Base-by-base conservation (phyloP, 2,113 vertebrate genomes). In the Noturus placidus region DNA sequence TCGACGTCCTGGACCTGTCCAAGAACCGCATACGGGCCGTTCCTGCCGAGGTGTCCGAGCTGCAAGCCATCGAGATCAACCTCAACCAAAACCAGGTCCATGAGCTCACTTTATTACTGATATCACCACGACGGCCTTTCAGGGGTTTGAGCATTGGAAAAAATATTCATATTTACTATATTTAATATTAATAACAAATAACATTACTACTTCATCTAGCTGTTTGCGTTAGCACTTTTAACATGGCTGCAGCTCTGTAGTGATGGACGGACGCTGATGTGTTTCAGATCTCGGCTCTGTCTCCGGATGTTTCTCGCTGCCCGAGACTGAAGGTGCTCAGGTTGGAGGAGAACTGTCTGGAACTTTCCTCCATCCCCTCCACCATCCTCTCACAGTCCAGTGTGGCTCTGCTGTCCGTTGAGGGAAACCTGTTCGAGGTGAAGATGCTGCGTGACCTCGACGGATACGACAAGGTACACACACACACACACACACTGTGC, bases 361-460 rank as follows among this genome's bases (percentile, higher is more conserved):
- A 99, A 77, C 95, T 99, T 87, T 93, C 95, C 78, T 96, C 97
- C 94, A 95, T 99, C 90, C 98, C 98, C 20, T 88, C 92, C 27
- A 96, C 97, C 87, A 96, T 99, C 92, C 96, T 99, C 89, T 94
- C 93, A 0, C 94, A 97, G 87, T 99, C 98, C 20, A 97, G 97
- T 90, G 97, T 99, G 89, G 98, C 97, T n/a, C 93, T 99, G 86
- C 96, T 99, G 90, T 97, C 97, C 54, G 93, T 99, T 87, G 98
- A 99, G 92, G 98, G 98, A 67, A 99, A 99, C 93, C 96, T 99
- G 89, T 99, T 99, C 87, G 98, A 99, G 90, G 98, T 99, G 88
- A 99, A 97, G 94, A 96, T 93, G 1, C 95, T 99, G 61, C 90
- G 97, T 91, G 98, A 99, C 92, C 93, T 99, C 87, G 96, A 98